phyloP scores from a whole-genome alignment of 2,888 invertebrate species.

The Ophioninae sp. region DNA sequence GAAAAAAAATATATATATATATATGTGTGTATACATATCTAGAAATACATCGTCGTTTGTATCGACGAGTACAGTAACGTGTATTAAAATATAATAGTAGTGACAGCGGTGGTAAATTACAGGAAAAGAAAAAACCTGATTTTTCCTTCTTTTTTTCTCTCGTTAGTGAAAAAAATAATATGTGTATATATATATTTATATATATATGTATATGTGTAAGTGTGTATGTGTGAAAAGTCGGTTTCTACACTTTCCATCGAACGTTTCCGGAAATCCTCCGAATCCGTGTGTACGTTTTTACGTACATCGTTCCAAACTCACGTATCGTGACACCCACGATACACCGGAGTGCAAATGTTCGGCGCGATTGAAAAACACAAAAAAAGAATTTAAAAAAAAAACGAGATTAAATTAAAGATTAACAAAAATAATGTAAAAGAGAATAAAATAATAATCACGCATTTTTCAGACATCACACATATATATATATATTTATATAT shows the following conservation, averaged over 20 bases:
- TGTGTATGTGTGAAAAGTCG: constrained; percentile 1
- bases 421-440: neutral
- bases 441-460: constrained; percentile 32
- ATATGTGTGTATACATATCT: constrained; percentile 15
- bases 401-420: neutral
- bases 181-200: too few relatives aligned
- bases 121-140: constrained; percentile 30
- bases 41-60: constrained; percentile 39
- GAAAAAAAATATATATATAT: constrained; percentile 18
- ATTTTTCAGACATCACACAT: constrained; percentile 47
- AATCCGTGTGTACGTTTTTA: constrained; percentile 9
- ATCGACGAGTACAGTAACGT: constrained; percentile 46
- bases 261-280: constrained; percentile 38
- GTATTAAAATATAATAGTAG: constrained; percentile 59
- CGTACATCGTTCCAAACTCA: neutral
- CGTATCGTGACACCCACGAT: constrained; percentile 13
- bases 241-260: constrained; percentile 33
- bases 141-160: constrained; percentile 10
- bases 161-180: constrained; percentile 29
- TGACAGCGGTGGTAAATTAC: constrained; percentile 59
- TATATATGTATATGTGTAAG: too few relatives aligned
- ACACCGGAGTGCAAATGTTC: constrained; percentile 14
- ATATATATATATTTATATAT: neutral
- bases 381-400: constrained; percentile 18
- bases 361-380: constrained; percentile 13